Evolutionary conservation across 2,888 invertebrate species (phyloP).

Genomic region (Calameuta idolon): DNA sequence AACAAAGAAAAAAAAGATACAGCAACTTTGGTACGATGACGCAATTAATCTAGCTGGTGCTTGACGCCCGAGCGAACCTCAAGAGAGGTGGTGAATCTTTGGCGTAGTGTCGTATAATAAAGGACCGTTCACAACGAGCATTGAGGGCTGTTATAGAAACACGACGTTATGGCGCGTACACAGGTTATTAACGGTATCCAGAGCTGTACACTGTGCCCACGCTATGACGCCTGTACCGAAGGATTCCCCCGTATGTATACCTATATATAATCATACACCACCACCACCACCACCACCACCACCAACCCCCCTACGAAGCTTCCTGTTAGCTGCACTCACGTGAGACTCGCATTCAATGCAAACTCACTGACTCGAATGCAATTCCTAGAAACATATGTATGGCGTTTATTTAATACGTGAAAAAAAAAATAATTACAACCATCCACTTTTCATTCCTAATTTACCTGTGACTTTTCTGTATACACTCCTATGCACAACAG

Average conservation of each 20-base stretch:
- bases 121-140: not conserved
- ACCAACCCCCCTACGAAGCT: not conserved
- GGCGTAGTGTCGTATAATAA: not conserved
- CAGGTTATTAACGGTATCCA: not conserved
- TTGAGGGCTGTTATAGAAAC: not conserved
- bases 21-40: constrained; percentile 25
- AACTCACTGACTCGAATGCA: not conserved
- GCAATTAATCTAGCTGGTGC: constrained; percentile 38
- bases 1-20: not conserved
- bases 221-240: not conserved
- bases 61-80: constrained; percentile 18
- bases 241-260: not conserved
- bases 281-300: too few relatives aligned
- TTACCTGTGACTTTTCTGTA: not conserved
- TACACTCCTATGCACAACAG: not conserved
- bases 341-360: not conserved
- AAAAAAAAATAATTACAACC: not conserved
- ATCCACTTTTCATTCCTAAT: not conserved
- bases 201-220: not conserved
- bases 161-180: not conserved
- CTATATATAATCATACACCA: not conserved
- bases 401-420: too few relatives aligned
- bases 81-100: constrained; percentile 14
- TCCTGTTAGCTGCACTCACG: not conserved
- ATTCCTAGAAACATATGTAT: not conserved